A percentile compares a stretch with the other conserved stretches of the same genome.
Conservation (phyloP, 2,113 vertebrate genomes). For the Bucco capensis region DNA sequence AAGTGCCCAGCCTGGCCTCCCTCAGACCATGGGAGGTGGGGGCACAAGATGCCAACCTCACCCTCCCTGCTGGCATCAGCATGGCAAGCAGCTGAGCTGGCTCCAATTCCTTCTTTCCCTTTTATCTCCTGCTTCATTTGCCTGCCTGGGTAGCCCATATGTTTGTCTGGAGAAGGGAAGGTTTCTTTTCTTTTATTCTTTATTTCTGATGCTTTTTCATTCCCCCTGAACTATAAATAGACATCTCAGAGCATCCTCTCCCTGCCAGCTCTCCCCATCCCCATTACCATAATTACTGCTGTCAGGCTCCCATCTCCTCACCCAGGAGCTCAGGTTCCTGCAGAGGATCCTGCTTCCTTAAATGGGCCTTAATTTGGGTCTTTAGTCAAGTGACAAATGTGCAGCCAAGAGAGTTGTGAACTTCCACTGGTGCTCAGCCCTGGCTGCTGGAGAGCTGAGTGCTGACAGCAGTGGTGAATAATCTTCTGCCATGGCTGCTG, state of each 20-base stretch:
- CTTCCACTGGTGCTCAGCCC: background rate
- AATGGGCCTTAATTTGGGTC: slow-evolving; percentile 59
- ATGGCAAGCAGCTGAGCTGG: background rate
- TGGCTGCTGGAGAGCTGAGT: slow-evolving; percentile 33
- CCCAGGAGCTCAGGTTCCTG: slow-evolving; percentile 31
- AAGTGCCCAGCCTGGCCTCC: accelerated
- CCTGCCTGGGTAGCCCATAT: slow-evolving; percentile 62
- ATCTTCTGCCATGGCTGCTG: slow-evolving; percentile 16
- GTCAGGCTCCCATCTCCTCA: slow-evolving; percentile 56
- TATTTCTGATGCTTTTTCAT: background rate
- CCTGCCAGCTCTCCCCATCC: slow-evolving; percentile 69
- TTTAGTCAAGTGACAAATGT: slow-evolving; percentile 48
- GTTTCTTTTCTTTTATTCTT: background rate
- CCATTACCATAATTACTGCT: slow-evolving; percentile 66
- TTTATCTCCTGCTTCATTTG: background rate
- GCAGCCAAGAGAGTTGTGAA: background rate
- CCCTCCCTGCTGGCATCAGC: background rate
- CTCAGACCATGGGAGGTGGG: background rate
- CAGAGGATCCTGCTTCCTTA: slow-evolving; percentile 45
- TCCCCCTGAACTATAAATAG: slow-evolving; percentile 64
- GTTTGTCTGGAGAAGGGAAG: slow-evolving; percentile 65
- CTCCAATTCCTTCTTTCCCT: slow-evolving; percentile 13
- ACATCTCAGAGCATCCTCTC: slow-evolving; percentile 6
- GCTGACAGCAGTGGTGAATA: slow-evolving; percentile 31
- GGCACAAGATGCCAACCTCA: background rate